phyloP scores from a whole-genome alignment of 1,140 invertebrate genomes.

The Drosophila pallidifrons region DNA sequence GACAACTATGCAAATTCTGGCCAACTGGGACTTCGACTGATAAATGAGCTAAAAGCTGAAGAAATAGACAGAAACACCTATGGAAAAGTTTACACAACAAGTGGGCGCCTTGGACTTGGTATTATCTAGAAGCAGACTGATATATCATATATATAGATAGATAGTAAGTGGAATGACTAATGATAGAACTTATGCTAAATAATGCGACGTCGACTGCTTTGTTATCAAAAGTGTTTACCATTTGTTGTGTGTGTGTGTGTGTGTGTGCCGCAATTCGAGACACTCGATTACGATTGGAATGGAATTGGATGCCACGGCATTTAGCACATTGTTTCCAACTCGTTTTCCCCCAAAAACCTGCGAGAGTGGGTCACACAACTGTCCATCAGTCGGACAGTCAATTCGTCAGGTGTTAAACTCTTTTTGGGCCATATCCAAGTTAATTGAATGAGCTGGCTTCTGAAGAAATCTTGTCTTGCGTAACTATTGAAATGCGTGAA shows the following conservation, averaged over 20 bases:
- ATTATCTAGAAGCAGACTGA: slow-evolving; percentile 13
- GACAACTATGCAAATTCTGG: slow-evolving; percentile 49
- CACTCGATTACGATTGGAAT: slow-evolving; percentile 45
- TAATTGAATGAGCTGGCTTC: slow-evolving; percentile 22
- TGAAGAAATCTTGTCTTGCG: background rate
- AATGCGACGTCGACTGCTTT: background rate
- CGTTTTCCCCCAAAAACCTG: background rate
- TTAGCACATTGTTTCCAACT: slow-evolving; percentile 23
- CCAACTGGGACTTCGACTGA: slow-evolving; percentile 19
- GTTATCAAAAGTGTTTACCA: slow-evolving; percentile 18
- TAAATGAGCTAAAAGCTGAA: slow-evolving; percentile 15
- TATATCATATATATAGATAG: background rate
- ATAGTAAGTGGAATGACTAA: slow-evolving; percentile 57
- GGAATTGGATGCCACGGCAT: slow-evolving; percentile 19
- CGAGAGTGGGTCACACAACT: slow-evolving; percentile 29
- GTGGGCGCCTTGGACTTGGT: slow-evolving; percentile 11
- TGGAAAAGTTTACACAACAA: slow-evolving; percentile 44
- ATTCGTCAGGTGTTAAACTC: slow-evolving; percentile 16
- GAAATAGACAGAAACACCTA: slow-evolving; percentile 7
- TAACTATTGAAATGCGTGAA: slow-evolving; percentile 10
- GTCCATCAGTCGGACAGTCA: background rate
- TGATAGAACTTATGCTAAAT: slow-evolving; percentile 63
- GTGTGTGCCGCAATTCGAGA: slow-evolving; percentile 54
- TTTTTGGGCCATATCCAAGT: slow-evolving; percentile 11
- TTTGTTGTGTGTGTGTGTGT: slow-evolving; percentile 11